phyloP scores from a whole-genome alignment of 2,888 invertebrate species.

The Ptychoptera contaminata region DNA sequence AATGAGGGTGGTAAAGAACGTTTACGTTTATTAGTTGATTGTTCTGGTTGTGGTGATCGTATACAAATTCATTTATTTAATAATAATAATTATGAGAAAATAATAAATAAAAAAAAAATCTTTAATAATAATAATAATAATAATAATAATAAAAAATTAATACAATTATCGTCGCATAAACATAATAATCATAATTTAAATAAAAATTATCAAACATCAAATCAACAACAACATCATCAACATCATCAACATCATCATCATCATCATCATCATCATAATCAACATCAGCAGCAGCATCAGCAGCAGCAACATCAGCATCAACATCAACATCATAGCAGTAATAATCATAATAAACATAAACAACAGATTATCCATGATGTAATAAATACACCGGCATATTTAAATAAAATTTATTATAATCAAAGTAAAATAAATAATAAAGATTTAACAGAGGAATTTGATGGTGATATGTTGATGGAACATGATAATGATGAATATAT shows the following conservation, averaged over 20 bases:
- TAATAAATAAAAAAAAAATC: not conserved
- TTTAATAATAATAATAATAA: conserved; percentile 10
- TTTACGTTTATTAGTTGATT: conserved; percentile 67
- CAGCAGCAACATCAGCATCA: conserved; percentile 5
- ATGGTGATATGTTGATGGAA: not conserved
- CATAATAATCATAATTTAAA: no score
- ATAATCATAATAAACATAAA: conserved; percentile 3
- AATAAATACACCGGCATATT: no score
- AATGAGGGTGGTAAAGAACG: conserved; percentile 33
- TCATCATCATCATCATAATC: conserved; percentile 5
- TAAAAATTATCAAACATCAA: no score
- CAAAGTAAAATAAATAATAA: conserved; percentile 1
- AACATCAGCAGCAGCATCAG: not conserved
- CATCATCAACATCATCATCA: not conserved
- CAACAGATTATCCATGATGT: no score
- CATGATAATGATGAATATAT: conserved; percentile 1
- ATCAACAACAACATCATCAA: no score
- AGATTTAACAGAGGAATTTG: not conserved
- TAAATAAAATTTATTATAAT: conserved; percentile 1
- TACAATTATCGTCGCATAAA: no score
- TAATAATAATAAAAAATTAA: not conserved
- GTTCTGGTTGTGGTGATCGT: conserved; percentile 63
- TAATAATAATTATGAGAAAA: not conserved
- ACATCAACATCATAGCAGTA: not conserved
- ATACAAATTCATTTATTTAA: conserved; percentile 47